These are phyloP conservation scores for Penaeus chinensis DNA, from an alignment of 1,140 invertebrate species.

Conservation along the genomic window DNA sequence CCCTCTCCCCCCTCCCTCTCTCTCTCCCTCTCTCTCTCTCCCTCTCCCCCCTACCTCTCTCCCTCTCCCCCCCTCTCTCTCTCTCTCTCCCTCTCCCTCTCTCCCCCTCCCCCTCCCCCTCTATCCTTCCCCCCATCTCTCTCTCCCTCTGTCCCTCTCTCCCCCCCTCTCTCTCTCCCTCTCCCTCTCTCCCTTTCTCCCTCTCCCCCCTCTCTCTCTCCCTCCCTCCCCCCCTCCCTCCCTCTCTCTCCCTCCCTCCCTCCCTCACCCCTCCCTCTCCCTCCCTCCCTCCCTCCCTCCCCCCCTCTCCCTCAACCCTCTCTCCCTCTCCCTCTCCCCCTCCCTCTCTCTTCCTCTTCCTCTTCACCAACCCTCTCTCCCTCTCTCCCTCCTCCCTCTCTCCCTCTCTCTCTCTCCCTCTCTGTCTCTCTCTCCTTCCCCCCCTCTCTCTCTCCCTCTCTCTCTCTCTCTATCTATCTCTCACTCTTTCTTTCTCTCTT, in stretches of 20 bases:
- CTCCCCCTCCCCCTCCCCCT: background rate
- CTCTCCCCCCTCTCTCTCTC: background rate
- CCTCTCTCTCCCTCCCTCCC: background rate
- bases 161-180: background rate
- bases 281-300: background rate
- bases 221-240: too few species aligned
- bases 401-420: background rate
- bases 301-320: too few species aligned
- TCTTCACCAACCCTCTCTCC: background rate
- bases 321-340: background rate
- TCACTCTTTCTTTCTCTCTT: background rate
- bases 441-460: background rate
- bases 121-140: background rate
- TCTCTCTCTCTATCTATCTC: background rate
- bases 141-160: background rate
- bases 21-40: background rate
- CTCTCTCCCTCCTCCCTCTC: background rate
- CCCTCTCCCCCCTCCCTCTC: background rate
- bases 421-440: slow-evolving; percentile 1
- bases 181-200: background rate
- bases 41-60: background rate
- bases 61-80: background rate
- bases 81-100: background rate
- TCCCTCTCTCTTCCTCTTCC: background rate
- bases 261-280: background rate